Evolutionary conservation across 2,888 invertebrate species (phyloP), one percentile per base, ranked within the genome.

Genomic region (Willowsia nigromaculata): DNA sequence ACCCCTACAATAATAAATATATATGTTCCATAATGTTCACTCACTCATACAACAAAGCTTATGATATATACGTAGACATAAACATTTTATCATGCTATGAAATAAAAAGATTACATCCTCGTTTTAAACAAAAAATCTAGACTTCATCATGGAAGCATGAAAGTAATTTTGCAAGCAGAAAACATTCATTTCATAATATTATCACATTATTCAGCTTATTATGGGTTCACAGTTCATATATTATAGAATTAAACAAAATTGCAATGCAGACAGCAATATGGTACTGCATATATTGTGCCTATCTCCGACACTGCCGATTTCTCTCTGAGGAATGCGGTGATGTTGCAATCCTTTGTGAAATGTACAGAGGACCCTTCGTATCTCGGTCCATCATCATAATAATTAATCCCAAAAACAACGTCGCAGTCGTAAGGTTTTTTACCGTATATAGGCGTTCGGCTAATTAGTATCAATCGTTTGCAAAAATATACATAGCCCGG

Each of bases 311-410:
- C 53, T 15, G n/a, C 27, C 65, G 65, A 65, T 65, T 65, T 65
- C 37, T 15, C 37, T 37, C 33, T 37, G 65, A 33, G 65, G 65
- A 65, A 65, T 65, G 65, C n/a, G 30, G 9, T 13, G 65, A 65
- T 65, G 65, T 65, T 33, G 65, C 65, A 65, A 65, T 65, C 65
- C 37, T 62, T 62, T 11, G n/a, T n/a, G 1, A 62, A 62, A 62
- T 43, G 11, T 13, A n/a, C n/a, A n/a, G n/a, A 43, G 43, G 11
- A 3, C 43, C 43, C 43, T 13, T 13, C 43, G 3, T 43, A 56
- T 22, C 18, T 2, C 25, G 53, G 15, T 3, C 18, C 18, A 22
- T 56, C 56, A 56, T 5, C 18, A 56, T 56, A n/a, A n/a, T n/a
- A n/a, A n/a, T 53, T 53, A 9, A 53, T n/a, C 18, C 53, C 18